Conservation (phyloP, 2,888 invertebrate species). For the Cylloceria caligata region DNA sequence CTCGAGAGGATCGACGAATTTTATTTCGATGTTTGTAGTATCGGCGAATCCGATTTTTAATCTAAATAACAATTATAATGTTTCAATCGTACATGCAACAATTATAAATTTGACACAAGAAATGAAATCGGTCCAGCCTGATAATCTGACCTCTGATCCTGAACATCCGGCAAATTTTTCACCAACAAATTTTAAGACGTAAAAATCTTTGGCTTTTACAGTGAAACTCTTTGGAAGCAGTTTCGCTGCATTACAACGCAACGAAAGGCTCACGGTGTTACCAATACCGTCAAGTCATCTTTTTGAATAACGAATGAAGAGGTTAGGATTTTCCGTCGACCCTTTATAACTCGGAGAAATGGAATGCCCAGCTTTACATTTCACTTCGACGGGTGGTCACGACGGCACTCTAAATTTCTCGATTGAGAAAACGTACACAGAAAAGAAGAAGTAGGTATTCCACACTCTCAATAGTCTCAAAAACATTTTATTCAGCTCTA, state of each 20-base stretch:
- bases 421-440: not conserved
- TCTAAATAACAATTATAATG: too few relatives aligned
- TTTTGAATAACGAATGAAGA: conserved; percentile 62
- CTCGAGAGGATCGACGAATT: too few relatives aligned
- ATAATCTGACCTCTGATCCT: too few relatives aligned
- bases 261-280: conserved; percentile 11
- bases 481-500: not conserved
- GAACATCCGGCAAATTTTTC: not conserved
- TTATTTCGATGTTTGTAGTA: too few relatives aligned
- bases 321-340: conserved; percentile 52
- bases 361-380: conserved; percentile 41
- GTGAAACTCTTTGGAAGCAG: not conserved
- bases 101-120: too few relatives aligned
- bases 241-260: conserved; percentile 3
- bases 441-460: not conserved
- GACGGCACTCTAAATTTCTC: not conserved
- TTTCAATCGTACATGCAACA: too few relatives aligned
- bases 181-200: not conserved
- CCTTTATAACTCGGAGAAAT: conserved; percentile 51
- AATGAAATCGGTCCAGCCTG: too few relatives aligned
- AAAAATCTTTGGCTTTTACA: too few relatives aligned
- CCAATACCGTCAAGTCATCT: conserved; percentile 61
- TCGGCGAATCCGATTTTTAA: too few relatives aligned
- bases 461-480: not conserved
- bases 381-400: conserved; percentile 42